Conservation (phyloP, 2,113 vertebrate genomes). For the Psilopsiagon aymara region DNA sequence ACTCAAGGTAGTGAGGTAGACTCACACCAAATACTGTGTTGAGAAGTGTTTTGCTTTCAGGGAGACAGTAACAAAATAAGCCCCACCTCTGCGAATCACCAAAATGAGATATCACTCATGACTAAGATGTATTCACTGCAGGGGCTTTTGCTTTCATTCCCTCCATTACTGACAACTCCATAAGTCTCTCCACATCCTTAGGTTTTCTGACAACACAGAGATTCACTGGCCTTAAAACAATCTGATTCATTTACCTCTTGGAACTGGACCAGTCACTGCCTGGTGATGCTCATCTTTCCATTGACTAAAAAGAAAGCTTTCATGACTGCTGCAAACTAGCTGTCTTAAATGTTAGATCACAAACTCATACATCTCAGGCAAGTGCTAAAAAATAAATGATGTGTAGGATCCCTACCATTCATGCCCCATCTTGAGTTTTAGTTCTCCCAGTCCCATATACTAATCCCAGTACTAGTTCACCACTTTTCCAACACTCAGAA, state of each 20-base stretch:
- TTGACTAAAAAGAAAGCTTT: background rate
- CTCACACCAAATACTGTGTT: background rate
- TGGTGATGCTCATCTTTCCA: background rate
- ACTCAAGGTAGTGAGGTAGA: background rate
- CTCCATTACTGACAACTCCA: background rate
- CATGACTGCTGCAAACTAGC: background rate
- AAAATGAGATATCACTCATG: background rate
- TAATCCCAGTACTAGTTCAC: background rate
- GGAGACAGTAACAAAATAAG: background rate
- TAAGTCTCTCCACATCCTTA: background rate
- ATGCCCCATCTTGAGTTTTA: background rate
- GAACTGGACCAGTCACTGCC: fast-evolving
- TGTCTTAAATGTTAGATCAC: background rate
- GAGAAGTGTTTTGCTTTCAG: background rate
- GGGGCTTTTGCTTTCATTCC: background rate
- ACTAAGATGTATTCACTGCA: background rate
- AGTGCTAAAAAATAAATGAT: background rate
- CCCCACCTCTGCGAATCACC: background rate
- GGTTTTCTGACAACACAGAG: background rate
- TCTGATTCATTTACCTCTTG: background rate
- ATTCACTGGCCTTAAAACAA: background rate
- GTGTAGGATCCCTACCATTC: background rate
- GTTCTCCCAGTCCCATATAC: background rate
- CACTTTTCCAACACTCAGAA: background rate
- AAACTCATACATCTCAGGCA: background rate